Evolutionary conservation across 1,140 invertebrate species (phyloP).

Genomic region (Maniola jurtina): DNA sequence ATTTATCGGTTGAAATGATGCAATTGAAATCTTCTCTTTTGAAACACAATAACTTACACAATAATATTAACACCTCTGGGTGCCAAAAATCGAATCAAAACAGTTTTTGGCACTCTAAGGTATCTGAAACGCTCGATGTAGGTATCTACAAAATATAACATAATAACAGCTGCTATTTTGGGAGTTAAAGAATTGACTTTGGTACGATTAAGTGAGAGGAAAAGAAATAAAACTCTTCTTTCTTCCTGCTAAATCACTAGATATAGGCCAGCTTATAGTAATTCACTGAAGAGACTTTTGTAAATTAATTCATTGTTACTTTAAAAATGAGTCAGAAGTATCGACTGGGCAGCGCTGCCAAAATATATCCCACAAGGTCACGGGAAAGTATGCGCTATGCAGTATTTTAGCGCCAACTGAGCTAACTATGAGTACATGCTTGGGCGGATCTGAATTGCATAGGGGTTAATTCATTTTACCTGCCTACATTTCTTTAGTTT

Average conservation of each 20-base stretch:
- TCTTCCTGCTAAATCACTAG: background rate
- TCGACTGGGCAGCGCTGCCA: conserved; percentile 35
- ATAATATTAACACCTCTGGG: too few species aligned
- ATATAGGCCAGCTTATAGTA: background rate
- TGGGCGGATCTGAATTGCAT: background rate
- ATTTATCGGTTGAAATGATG: too few species aligned
- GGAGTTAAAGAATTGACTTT: too few species aligned
- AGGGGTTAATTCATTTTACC: background rate
- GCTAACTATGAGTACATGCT: background rate
- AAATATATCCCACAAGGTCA: conserved; percentile 41
- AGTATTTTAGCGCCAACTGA: conserved; percentile 24
- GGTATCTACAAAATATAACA: too few species aligned
- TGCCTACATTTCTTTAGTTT: too few species aligned
- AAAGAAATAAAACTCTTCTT: background rate
- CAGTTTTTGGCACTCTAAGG: too few species aligned
- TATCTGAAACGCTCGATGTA: too few species aligned
- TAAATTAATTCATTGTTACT: conserved; percentile 16
- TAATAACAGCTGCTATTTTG: too few species aligned
- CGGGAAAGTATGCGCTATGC: conserved; percentile 38
- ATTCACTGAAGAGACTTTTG: background rate
- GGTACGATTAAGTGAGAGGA: background rate
- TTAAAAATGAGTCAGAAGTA: conserved; percentile 25
- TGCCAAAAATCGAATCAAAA: too few species aligned
- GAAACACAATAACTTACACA: too few species aligned
- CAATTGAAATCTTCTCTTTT: too few species aligned